Evolutionary conservation across 2,113 vertebrate genomes (phyloP), one percentile per base, ranked within the genome.

Genomic region (Pagrus major): DNA sequence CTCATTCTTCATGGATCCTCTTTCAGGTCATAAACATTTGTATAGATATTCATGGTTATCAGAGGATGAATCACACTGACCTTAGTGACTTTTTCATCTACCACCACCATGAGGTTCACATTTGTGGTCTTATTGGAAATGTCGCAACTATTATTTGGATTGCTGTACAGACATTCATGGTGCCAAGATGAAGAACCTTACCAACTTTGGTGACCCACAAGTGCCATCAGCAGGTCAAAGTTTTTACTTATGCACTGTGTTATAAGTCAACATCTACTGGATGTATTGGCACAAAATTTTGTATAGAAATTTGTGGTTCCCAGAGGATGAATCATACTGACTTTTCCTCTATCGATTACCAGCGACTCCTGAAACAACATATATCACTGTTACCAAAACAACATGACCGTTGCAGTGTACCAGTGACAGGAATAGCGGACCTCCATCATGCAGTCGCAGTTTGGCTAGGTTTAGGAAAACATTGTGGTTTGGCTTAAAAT

Each of bases 1-100:
- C 25, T 82, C 83, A 81, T 93, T 88, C 88, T 82, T 76, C 49
- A 15, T 51, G 56, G 89, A 82, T 92, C 84, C 37, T 42, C 76
- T 91, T 91, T 89, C 73, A 70, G 9, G 6, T 37, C 20, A 7
- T 11, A 2, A 51, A 20, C 8, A 33, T 7, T 23, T 33, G 2
- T 44, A n/a, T 1, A 52, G 7, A 37, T 16, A 58, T 55, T 37
- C 27, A 46, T 54, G 7, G 31, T 52, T 0, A 31, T 8, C 9
- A 37, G n/a, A 42, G 16, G 25, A 56, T n/a, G 4, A 56, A n/a
- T n/a, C n/a, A n/a, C n/a, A n/a, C n/a, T n/a, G n/a, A n/a, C n/a
- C n/a, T n/a, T n/a, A n/a, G n/a, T n/a, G n/a, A n/a, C n/a, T n/a
- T n/a, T n/a, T n/a, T n/a, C n/a, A n/a, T n/a, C n/a, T n/a, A n/a